Conservation (phyloP, 1,140 invertebrate genomes). For the Meloidogyne exigua region DNA sequence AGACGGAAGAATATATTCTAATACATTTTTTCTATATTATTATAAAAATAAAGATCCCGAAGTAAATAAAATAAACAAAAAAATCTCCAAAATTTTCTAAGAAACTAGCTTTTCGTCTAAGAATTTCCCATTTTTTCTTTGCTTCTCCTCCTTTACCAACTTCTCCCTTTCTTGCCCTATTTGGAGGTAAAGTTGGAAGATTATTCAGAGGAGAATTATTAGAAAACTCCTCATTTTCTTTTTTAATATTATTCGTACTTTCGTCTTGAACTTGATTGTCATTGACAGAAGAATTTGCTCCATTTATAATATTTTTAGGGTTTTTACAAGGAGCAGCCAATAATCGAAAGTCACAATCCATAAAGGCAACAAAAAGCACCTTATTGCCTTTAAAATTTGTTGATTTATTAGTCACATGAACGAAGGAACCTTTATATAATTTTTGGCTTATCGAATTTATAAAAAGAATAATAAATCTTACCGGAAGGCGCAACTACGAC, state of each 20-base stretch:
- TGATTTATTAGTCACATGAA: slow-evolving; percentile 44
- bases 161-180: not conserved
- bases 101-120: not conserved
- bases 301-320: slow-evolving; percentile 45
- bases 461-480: slow-evolving; percentile 17
- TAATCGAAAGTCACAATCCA: slow-evolving; percentile 56
- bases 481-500: slow-evolving; percentile 55
- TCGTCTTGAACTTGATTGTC: not conserved
- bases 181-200: not conserved
- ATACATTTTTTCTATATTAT: no score
- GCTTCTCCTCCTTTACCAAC: not conserved
- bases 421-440: slow-evolving; percentile 47
- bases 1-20: not conserved
- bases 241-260: not conserved
- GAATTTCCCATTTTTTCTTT: not conserved
- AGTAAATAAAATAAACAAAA: not conserved
- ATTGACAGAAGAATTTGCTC: not conserved
- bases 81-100: not conserved
- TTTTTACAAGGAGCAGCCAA: slow-evolving; percentile 46
- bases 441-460: not conserved
- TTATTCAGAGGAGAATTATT: not conserved
- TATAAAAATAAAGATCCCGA: not conserved
- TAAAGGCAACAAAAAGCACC: slow-evolving; percentile 47
- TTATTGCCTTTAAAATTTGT: not conserved
- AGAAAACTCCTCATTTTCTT: not conserved